Evolutionary conservation across 2,888 invertebrate genomes (phyloP).

Genomic region (Hemicrepidius hirtus): DNA sequence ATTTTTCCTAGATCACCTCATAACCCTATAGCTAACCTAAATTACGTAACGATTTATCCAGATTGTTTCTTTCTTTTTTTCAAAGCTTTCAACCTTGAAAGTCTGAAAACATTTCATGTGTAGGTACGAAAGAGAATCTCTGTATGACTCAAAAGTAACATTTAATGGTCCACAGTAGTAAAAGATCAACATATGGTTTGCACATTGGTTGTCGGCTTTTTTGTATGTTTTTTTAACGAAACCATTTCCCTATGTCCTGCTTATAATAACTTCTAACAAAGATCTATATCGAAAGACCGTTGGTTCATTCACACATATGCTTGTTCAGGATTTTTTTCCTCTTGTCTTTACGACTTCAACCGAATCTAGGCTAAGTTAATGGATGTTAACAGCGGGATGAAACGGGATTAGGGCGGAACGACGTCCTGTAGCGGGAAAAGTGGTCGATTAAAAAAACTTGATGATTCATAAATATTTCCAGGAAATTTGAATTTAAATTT

Average conservation of each 20-base stretch:
- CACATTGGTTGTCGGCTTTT: constrained; percentile 29
- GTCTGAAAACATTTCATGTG: not conserved
- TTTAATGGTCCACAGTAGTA: not conserved
- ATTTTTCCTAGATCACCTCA: no score
- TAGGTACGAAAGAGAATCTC: no score
- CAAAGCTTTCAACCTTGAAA: no score
- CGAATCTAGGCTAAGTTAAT: constrained; percentile 14
- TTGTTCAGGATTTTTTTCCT: constrained; percentile 9
- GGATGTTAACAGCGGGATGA: constrained; percentile 21
- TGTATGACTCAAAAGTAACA: not conserved
- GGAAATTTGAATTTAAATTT: constrained; percentile 21
- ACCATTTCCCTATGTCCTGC: constrained; percentile 24
- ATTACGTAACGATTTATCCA: no score
- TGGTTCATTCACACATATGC: constrained; percentile 32
- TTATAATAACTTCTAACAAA: constrained; percentile 24
- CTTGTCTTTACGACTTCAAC: constrained; percentile 5
- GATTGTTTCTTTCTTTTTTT: no score
- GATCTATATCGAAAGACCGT: constrained; percentile 24
- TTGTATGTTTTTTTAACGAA: constrained; percentile 5
- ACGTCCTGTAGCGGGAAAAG: not conserved
- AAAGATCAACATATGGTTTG: constrained; percentile 34
- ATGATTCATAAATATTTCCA: no score
- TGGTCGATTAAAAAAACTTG: not conserved
- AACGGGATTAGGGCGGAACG: constrained; percentile 17
- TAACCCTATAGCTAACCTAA: no score